A percentile compares a stretch with the other conserved stretches of the same genome.
These are phyloP conservation scores for Gobio occitaniae DNA, from an alignment of 2,797 vertebrate genomes.

Conservation along the genomic window DNA sequence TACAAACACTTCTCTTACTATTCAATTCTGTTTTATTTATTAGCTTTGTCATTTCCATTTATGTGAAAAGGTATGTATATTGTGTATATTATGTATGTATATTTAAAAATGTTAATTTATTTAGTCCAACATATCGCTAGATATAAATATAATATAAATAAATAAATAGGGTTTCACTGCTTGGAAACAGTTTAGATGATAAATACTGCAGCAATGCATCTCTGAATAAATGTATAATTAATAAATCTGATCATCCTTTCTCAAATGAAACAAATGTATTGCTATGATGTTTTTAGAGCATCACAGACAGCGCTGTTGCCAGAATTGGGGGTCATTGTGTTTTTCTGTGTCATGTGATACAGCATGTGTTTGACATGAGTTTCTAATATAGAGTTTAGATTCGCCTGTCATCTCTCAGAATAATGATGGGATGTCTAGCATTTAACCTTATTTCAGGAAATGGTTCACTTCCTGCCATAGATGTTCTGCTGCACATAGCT, in stretches of 20 bases:
- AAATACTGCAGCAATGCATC: neutral
- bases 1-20: too few species aligned
- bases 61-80: neutral
- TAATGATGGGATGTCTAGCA: slow-evolving; percentile 38
- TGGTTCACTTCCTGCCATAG: slow-evolving; percentile 36
- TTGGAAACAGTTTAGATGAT: too few species aligned
- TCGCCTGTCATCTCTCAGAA: slow-evolving; percentile 32
- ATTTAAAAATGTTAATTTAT: neutral
- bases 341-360: slow-evolving; percentile 32
- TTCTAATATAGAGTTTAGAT: slow-evolving; percentile 51
- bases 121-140: neutral
- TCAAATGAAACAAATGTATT: too few species aligned
- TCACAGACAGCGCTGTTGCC: neutral
- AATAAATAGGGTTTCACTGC: too few species aligned
- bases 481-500: slow-evolving; percentile 19
- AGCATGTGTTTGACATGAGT: slow-evolving; percentile 51
- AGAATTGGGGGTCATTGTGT: slow-evolving; percentile 4
- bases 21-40: neutral
- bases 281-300: neutral
- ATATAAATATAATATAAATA: too few species aligned
- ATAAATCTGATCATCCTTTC: too few species aligned
- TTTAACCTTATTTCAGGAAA: slow-evolving; percentile 49
- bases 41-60: neutral
- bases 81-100: too few species aligned
- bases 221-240: neutral